Evolutionary conservation across 2,113 vertebrate species (phyloP), one percentile per base, ranked within the genome.

Genomic region (Phaetusa simplex): DNA sequence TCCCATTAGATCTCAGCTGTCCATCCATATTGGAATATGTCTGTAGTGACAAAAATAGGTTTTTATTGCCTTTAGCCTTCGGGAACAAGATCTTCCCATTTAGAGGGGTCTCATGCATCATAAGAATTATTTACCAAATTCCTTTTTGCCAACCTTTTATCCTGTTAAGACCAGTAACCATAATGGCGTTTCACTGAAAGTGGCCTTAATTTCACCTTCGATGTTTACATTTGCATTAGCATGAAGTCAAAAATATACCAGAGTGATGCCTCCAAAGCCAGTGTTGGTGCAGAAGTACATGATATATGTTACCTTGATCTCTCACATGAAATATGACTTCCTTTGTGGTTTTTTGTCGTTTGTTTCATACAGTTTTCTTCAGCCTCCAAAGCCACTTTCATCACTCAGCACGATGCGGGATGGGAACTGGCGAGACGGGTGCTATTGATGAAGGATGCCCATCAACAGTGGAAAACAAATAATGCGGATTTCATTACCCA

Each of bases 381-480:
- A 99, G 95, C 99, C 99, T 92, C 99, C 99, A 97, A 99, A 99
- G 97, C 99, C 99, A 56, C 98, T 99, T 82, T 98, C 99, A 9
- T 98, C 99, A 38, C 98, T 99, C 94, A 99, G 99, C 88, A 98
- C 99, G 56, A 98, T 99, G 97, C 98, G 99, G 65, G 99, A 99
- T 47, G 98, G 99, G 82, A 99, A 98, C 91, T 99, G 99, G 99
- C 99, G 99, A 97, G 99, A 99, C 0, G 99, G 99, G 95, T 99
- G 99, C 98, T 99, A 99, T 97, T 99, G 97, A 99, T 74, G 87
- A 86, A 86, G 56, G 65, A 84, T 92, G 17, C 70, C 94, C 89
- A 56, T 72, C 81, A 93, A 62, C 72, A 59, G 10, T 58, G 85
- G 88, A 91, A 90, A 92, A 91, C 62, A 96, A 89, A 86, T 78